A percentile compares a stretch with the other conserved stretches of the same genome.
phyloP scores from a whole-genome alignment of 92 coral and sea anemone genomes.

The Nematostella vectensis region DNA sequence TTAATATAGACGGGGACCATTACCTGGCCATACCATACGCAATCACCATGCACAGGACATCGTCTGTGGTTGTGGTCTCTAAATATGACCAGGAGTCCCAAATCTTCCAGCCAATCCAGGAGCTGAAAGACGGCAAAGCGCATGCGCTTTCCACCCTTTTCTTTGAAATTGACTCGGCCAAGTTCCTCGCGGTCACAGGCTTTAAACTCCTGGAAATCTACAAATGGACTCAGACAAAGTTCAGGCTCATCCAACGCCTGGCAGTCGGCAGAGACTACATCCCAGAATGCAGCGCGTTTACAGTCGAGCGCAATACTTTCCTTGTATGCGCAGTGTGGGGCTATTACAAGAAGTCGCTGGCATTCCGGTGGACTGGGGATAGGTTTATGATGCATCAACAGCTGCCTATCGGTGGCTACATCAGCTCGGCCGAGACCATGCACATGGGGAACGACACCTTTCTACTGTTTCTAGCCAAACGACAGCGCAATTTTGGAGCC shows the following conservation, averaged over 20 bases:
- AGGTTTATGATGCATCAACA: constrained; percentile 12
- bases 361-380: constrained; percentile 22
- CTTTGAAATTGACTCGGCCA: constrained; percentile 9
- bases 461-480: constrained; percentile 11
- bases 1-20: constrained; percentile 4
- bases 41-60: background rate
- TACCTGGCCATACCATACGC: constrained; percentile 20
- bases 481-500: constrained; percentile 12
- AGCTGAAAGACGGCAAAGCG: constrained; percentile 20
- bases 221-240: constrained; percentile 4
- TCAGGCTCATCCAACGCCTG: constrained; percentile 6
- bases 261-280: constrained; percentile 11
- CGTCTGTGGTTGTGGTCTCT: background rate
- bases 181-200: constrained; percentile 12
- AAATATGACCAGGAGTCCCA: background rate
- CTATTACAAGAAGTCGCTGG: constrained; percentile 14
- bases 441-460: constrained; percentile 1
- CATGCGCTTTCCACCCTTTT: constrained; percentile 6
- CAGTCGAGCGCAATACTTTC: constrained; percentile 10
- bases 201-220: constrained; percentile 3
- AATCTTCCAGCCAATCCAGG: constrained; percentile 5
- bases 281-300: constrained; percentile 16
- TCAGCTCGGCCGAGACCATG: constrained; percentile 10
- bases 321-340: constrained; percentile 42
- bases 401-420: constrained; percentile 14